phyloP scores from a whole-genome alignment of 2,797 vertebrate genomes.

The Microctenopoma steveboyesi region DNA sequence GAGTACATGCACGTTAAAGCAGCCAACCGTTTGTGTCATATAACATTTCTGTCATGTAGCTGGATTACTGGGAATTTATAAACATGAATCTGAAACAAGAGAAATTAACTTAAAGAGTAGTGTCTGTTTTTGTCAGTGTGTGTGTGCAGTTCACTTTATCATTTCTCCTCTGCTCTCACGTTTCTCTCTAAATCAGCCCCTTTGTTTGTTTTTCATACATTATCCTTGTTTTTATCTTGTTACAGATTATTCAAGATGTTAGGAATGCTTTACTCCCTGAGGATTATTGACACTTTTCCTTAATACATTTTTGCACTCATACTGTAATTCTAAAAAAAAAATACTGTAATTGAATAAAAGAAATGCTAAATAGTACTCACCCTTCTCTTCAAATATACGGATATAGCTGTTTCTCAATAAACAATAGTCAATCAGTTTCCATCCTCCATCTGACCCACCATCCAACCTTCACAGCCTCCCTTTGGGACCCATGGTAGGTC shows the following conservation, averaged over 20 bases:
- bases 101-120: conserved; percentile 25
- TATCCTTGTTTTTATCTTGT: conserved; percentile 12
- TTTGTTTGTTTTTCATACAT: conserved; percentile 7
- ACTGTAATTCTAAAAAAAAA: no score
- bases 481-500: conserved; percentile 41
- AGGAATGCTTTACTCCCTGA: conserved; percentile 10
- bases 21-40: conserved; percentile 7
- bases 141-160: neutral
- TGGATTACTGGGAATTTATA: conserved; percentile 31
- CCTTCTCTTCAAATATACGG: conserved; percentile 1
- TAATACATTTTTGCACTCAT: conserved; percentile 14
- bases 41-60: conserved; percentile 29
- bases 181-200: conserved; percentile 24
- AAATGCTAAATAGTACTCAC: neutral
- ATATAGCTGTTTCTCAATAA: conserved; percentile 7
- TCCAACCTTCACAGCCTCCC: conserved; percentile 14
- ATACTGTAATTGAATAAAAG: neutral
- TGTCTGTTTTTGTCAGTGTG: conserved; percentile 31
- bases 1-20: conserved; percentile 13
- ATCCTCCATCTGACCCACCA: conserved; percentile 17
- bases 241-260: conserved; percentile 22
- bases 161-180: neutral
- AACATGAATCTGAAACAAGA: conserved; percentile 30
- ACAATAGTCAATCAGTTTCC: conserved; percentile 15
- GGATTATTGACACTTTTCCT: conserved; percentile 29